phyloP scores from a whole-genome alignment of 1,140 invertebrate species.

The Heterodera carotae region DNA sequence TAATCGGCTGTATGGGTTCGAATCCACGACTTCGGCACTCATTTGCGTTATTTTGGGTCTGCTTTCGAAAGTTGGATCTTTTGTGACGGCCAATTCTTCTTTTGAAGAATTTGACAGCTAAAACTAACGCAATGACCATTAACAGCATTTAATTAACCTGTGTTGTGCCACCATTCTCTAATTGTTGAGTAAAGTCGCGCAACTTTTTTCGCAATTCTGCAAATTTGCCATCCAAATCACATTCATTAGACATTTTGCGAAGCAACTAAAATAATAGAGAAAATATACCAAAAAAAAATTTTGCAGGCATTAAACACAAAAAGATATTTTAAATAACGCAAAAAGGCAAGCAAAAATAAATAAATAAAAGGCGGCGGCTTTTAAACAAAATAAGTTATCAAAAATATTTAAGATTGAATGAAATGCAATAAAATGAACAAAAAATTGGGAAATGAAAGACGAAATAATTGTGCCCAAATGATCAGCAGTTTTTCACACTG shows the following conservation, averaged over 20 bases:
- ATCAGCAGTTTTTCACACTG: conserved; percentile 3
- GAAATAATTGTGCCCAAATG: neutral
- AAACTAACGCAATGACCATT: neutral
- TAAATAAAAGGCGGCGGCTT: no score
- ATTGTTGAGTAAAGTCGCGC: neutral
- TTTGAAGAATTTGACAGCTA: neutral
- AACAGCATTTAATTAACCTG: neutral
- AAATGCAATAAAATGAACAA: neutral
- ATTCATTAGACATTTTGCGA: neutral
- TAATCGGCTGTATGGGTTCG: conserved; percentile 97
- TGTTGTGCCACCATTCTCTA: neutral
- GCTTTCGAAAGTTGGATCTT: neutral
- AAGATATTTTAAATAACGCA: neutral
- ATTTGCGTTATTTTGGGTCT: conserved; percentile 70
- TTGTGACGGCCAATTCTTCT: neutral
- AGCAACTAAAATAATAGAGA: neutral
- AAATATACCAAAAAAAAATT: neutral
- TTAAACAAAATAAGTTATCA: neutral
- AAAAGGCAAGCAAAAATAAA: neutral
- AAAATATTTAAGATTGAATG: no score
- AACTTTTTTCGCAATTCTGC: conserved; percentile 1
- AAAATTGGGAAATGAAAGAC: neutral
- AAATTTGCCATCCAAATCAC: neutral
- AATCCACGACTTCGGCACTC: conserved; percentile 91
- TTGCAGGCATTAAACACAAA: no score